Conservation (phyloP, 2,113 vertebrate species). For the Chaetorhynchus papuensis region DNA sequence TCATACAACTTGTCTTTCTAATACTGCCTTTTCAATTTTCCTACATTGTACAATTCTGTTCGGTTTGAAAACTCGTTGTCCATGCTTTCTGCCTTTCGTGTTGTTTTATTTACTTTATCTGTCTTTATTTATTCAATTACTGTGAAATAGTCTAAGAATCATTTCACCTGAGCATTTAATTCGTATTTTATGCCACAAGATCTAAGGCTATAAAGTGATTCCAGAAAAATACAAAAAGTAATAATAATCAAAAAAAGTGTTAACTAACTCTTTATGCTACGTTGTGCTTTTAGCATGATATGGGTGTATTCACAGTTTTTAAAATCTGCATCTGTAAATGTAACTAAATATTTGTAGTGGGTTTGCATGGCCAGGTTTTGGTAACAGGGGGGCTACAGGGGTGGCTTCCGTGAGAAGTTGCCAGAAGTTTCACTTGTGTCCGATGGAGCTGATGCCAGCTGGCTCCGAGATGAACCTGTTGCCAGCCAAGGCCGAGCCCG, state of each 20-base stretch:
- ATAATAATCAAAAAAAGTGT: background rate
- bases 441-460: background rate
- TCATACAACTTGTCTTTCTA: background rate
- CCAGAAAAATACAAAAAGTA: background rate
- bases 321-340: background rate
- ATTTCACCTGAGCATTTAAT: background rate
- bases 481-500: rapidly evolving
- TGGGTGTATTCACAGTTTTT: background rate
- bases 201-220: background rate
- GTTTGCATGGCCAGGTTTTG: background rate
- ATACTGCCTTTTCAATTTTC: background rate
- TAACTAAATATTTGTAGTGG: background rate
- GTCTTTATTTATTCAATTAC: background rate
- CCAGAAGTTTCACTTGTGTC: background rate
- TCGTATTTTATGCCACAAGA: background rate
- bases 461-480: background rate
- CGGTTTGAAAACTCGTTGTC: background rate
- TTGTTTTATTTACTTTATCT: background rate
- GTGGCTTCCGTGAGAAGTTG: background rate
- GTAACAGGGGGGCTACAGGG: background rate
- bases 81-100: background rate
- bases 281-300: background rate
- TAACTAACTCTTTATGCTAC: background rate
- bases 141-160: background rate
- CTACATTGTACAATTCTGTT: background rate